Evolutionary conservation across 2,888 invertebrate species (phyloP).

Genomic region (Troglohyphantes excavatus): DNA sequence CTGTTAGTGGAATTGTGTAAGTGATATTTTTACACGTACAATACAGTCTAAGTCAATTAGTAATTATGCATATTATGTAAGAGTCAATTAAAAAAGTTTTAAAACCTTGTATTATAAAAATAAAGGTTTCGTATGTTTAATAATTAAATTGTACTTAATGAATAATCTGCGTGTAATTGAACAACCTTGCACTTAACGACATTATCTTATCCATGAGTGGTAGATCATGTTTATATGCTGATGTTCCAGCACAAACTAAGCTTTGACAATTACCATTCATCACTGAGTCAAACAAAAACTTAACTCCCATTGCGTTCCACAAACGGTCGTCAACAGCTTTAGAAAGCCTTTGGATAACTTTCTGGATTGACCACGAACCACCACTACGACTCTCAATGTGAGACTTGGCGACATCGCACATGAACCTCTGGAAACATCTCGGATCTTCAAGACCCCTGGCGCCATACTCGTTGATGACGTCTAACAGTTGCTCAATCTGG

Average conservation of each 20-base stretch:
- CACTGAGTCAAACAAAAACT: slow-evolving; percentile 8
- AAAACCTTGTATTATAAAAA: no score
- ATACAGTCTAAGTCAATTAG: no score
- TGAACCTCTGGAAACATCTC: slow-evolving; percentile 39
- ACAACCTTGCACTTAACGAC: neutral
- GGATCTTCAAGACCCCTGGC: slow-evolving; percentile 49
- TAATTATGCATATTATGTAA: no score
- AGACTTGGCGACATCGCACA: slow-evolving; percentile 55
- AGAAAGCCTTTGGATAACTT: slow-evolving; percentile 15
- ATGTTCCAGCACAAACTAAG: slow-evolving; percentile 1
- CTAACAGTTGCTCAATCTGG: slow-evolving; percentile 29
- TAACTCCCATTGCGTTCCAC: slow-evolving; percentile 46
- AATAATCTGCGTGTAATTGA: slow-evolving; percentile 3
- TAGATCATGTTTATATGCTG: neutral
- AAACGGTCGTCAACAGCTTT: slow-evolving; percentile 44
- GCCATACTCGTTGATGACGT: slow-evolving; percentile 38
- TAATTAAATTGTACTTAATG: neutral
- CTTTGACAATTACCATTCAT: slow-evolving; percentile 31
- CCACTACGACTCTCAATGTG: slow-evolving; percentile 42
- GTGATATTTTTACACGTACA: no score
- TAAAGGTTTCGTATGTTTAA: no score
- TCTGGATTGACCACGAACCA: slow-evolving; percentile 14
- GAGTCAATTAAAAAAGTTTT: no score
- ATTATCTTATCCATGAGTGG: slow-evolving; percentile 34
- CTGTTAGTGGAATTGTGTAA: no score